Percentiles rank a stretch among this genome's conserved stretches.
Conservation (phyloP, 2,888 invertebrate species). For the Drosophila niveifrons region DNA sequence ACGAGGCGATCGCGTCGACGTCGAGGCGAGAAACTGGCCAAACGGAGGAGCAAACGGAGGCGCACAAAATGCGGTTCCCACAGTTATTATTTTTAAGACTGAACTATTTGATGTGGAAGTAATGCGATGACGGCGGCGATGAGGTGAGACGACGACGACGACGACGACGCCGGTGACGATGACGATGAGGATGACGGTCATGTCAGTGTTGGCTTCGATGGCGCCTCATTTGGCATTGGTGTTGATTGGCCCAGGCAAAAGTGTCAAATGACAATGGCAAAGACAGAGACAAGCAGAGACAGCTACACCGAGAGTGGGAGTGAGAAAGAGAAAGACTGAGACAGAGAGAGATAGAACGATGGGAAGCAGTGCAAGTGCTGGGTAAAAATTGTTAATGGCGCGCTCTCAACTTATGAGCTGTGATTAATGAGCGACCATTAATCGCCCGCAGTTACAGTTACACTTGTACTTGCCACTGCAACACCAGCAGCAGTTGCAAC, state of each 20-base stretch:
- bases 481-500: not conserved
- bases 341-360: not conserved
- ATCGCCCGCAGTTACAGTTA: slow-evolving; percentile 66
- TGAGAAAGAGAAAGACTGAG: not conserved
- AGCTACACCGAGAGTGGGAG: not conserved
- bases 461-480: slow-evolving; percentile 3
- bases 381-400: slow-evolving; percentile 70
- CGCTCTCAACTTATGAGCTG: slow-evolving; percentile 57
- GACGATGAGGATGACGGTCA: not conserved
- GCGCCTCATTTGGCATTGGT: slow-evolving; percentile 69
- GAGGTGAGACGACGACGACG: slow-evolving; percentile 1
- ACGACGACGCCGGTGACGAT: not conserved
- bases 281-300: slow-evolving; percentile 36
- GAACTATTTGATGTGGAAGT: slow-evolving; percentile 73
- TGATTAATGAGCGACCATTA: slow-evolving; percentile 85
- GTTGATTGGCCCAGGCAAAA: slow-evolving; percentile 73
- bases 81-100: slow-evolving; percentile 83
- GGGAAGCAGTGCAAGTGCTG: slow-evolving; percentile 69
- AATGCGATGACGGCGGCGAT: slow-evolving; percentile 62
- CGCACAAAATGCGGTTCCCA: slow-evolving; percentile 73
- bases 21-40: slow-evolving; percentile 15
- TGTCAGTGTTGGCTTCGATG: slow-evolving; percentile 51
- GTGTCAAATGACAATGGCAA: slow-evolving; percentile 74
- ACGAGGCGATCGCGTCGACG: slow-evolving; percentile 52
- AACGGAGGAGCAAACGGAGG: slow-evolving; percentile 42